phyloP scores from a whole-genome alignment of 2,797 vertebrate species.

The Avahi laniger region DNA sequence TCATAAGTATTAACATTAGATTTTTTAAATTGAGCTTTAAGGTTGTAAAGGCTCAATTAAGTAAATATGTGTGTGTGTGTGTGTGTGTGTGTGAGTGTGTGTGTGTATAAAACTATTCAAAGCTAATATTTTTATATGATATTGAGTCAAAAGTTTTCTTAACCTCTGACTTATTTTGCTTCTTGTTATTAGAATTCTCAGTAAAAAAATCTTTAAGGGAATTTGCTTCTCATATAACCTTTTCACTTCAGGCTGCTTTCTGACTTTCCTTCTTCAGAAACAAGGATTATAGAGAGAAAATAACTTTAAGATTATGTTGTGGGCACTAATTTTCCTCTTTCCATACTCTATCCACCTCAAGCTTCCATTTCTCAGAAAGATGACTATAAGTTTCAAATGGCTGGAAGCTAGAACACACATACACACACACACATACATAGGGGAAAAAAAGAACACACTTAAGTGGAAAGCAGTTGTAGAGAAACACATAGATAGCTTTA shows the following conservation, averaged over 20 bases:
- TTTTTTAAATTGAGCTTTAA: constrained; percentile 14
- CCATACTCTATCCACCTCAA: not conserved
- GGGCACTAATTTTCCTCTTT: not conserved
- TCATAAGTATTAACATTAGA: not conserved
- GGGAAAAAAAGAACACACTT: not conserved
- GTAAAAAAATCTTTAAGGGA: not conserved
- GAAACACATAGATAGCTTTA: not conserved
- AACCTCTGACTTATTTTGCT: not conserved
- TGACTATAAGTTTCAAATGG: not conserved
- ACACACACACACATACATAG: not conserved
- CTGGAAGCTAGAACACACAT: not conserved
- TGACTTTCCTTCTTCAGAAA: not conserved
- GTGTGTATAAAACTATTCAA: not conserved
- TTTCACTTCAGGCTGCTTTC: not conserved
- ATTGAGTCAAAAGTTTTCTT: not conserved
- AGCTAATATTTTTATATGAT: not conserved
- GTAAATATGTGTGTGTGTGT: not conserved
- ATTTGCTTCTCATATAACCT: not conserved
- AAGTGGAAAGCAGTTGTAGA: not conserved
- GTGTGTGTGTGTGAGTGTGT: too few species aligned
- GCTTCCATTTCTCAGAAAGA: not conserved
- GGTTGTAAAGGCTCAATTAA: not conserved
- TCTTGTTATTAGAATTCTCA: not conserved
- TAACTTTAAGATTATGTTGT: not conserved
- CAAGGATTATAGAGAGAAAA: not conserved